A percentile compares a stretch with the other conserved stretches of the same genome.
Evolutionary conservation across 2,113 vertebrate species (phyloP).

Genomic region (Candoia aspera): DNA sequence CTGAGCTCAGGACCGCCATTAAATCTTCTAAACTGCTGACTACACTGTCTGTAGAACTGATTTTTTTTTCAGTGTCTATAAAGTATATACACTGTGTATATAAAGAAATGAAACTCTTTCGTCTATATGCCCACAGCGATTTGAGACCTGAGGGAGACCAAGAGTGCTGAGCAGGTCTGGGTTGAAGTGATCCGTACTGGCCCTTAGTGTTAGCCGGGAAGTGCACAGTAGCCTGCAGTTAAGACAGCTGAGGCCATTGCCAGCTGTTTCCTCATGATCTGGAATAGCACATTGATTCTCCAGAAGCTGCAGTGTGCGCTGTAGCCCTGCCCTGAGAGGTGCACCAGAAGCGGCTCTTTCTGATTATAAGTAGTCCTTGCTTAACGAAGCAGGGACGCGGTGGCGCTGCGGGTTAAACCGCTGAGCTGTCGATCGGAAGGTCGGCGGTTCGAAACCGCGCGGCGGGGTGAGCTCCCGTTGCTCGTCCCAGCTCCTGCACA

Average conservation of each 20-base stretch:
- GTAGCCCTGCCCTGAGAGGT: too few species aligned
- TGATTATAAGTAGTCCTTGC: too few species aligned
- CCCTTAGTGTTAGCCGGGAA: too few species aligned
- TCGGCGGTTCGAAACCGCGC: too few species aligned
- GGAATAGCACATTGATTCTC: too few species aligned
- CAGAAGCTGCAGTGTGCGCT: too few species aligned
- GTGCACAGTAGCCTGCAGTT: neutral
- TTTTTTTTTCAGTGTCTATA: neutral
- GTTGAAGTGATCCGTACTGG: neutral
- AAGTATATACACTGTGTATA: neutral
- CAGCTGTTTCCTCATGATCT: neutral
- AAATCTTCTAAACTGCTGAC: neutral
- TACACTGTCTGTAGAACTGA: neutral
- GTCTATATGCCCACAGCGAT: neutral
- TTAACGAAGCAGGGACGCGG: too few species aligned
- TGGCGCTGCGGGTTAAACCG: too few species aligned
- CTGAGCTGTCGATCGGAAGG: too few species aligned
- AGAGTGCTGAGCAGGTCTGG: fast-evolving
- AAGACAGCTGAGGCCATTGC: neutral
- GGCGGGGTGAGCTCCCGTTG: too few species aligned
- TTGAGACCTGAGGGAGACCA: neutral
- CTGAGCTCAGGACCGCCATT: neutral
- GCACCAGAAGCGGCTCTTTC: too few species aligned
- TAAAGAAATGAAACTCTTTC: neutral
- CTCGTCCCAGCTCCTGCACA: too few species aligned